Percentiles rank a stretch among this genome's conserved stretches.
phyloP scores from a whole-genome alignment of 2,113 vertebrate genomes.

The Grammomys dolichurus region DNA sequence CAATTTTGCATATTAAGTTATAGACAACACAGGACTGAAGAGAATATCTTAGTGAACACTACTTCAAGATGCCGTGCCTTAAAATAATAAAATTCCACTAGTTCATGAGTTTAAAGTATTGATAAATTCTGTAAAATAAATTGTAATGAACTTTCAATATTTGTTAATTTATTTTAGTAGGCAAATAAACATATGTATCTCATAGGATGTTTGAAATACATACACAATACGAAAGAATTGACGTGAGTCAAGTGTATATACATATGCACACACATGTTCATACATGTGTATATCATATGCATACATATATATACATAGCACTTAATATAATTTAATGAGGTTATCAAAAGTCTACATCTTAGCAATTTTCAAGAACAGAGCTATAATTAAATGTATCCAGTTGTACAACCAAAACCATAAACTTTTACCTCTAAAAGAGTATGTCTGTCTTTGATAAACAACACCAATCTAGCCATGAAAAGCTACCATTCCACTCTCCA shows the following conservation, averaged over 20 bases:
- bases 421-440: not conserved
- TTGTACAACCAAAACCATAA: not conserved
- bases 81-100: conserved; percentile 14
- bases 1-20: not conserved
- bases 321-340: not conserved
- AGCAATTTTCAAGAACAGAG: not conserved
- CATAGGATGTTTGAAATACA: not conserved
- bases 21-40: not conserved
- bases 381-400: not conserved
- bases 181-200: not conserved
- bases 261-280: not conserved
- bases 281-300: not conserved
- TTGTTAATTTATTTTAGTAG: not conserved
- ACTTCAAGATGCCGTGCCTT: not conserved
- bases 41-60: not conserved
- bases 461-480: not conserved
- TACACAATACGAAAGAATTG: not conserved
- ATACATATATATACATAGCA: too few species aligned
- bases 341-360: not conserved
- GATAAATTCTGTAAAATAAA: not conserved
- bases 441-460: not conserved
- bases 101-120: not conserved
- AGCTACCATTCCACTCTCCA: not conserved
- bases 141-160: not conserved
- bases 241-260: too few species aligned